Evolutionary conservation across 2,113 vertebrate species (phyloP).

Genomic region (Hystrix brachyura): DNA sequence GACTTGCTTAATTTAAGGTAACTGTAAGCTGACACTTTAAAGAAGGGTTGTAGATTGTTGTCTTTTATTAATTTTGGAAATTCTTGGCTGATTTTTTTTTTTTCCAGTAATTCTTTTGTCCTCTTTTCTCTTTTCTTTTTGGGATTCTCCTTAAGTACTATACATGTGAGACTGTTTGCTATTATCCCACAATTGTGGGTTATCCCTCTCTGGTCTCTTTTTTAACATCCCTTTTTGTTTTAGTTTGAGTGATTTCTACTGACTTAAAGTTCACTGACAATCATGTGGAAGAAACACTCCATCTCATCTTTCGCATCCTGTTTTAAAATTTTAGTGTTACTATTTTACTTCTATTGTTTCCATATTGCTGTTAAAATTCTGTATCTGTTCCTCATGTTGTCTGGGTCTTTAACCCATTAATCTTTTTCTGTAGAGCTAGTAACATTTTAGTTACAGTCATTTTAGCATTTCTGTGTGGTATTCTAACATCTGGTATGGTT

Average conservation of each 20-base stretch:
- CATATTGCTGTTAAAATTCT: background rate
- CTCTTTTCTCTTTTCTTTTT: slow-evolving; percentile 21
- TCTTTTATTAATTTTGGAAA: slow-evolving; percentile 29
- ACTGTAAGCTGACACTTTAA: background rate
- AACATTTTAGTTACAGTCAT: slow-evolving; percentile 10
- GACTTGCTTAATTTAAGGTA: background rate
- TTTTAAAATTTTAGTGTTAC: background rate
- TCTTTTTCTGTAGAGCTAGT: slow-evolving; percentile 33
- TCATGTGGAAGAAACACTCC: background rate
- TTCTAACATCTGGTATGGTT: slow-evolving; percentile 36
- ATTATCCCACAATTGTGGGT: background rate
- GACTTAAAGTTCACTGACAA: background rate
- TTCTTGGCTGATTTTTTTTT: background rate
- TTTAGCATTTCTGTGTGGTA: slow-evolving; percentile 25
- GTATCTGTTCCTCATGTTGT: background rate
- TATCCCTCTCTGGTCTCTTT: background rate
- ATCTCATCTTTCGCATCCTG: background rate
- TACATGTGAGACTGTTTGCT: background rate
- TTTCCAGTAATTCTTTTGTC: slow-evolving; percentile 28
- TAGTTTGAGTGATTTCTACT: background rate
- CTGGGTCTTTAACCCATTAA: background rate
- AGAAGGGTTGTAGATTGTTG: background rate
- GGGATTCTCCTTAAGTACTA: background rate
- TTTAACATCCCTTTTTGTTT: background rate
- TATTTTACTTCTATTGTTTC: background rate